Base-by-base conservation (phyloP, 2,888 invertebrate species). In the Heterodera filipjevi region DNA sequence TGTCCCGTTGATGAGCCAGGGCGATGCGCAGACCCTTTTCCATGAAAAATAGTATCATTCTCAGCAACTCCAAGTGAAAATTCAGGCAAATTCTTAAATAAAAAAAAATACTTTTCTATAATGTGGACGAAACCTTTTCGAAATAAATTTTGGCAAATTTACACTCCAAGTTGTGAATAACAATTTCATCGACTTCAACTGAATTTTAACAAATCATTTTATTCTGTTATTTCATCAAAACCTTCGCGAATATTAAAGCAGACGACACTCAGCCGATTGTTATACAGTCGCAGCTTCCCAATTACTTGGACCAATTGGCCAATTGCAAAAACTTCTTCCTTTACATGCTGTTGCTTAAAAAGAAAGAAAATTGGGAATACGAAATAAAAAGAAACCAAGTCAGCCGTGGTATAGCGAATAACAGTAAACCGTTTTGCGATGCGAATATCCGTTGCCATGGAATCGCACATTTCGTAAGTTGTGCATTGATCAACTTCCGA, bases 211-310 rank as follows among this genome's bases (percentile, higher is more conserved):
- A 5, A 3, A 27, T 10, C 27, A 10, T 27, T 27, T n/a, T 22
- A n/a, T 3, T 2, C n/a, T 16, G 27, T 10, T 10, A 27, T 27
- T 59, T 27, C 1, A 53, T 8, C 10, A 59, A 59, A n/a, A 35
- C 49, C 76, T n/a, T 78, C 75, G 3, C 66, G 53, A 32, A 75
- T 78, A 27, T 78, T 75, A 19, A 78, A 78, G 49, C 78, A 75
- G 27, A 78, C 39, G 53, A 77, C 66, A 32, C 75, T 78, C 30
- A 75, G 66, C 8, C 44, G 73, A 30, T 78, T 66, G 68, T 80
- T 80, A 35, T 73, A 79, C 32, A 79, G 33, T 16, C 80, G 79
- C 68, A 79, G 74, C 70, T 80, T 80, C 12, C 80, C 77, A 46
- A 73, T 49, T 19, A 74, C 77, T 14, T 66, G 77, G 22, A 73